Evolutionary conservation across 2,797 vertebrate species (phyloP), one percentile per base, ranked within the genome.

Genomic region (Masticophis lateralis): DNA sequence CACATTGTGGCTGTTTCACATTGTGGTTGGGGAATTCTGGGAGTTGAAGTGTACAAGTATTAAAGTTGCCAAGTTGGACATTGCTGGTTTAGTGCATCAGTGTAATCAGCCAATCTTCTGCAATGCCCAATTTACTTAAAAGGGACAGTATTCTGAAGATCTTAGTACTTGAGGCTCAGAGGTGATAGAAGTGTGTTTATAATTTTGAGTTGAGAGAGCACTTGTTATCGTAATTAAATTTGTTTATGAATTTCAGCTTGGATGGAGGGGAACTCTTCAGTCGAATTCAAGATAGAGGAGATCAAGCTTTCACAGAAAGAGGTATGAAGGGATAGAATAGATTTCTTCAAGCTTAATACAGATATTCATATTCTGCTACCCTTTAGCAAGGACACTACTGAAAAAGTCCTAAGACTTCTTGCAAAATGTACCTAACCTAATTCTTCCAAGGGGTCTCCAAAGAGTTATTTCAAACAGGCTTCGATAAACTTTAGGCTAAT

Each of bases 251-350:
- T 98, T 97, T 27, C 97, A 99, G 99, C 97, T 98, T 99, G 98
- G 99, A 99, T 0, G 99, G 99, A 0, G 99, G 99, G 47, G 99
- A 99, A 94, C 98, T 99, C 95, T 99, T 99, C 92, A 99, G 98
- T 97, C 97, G 99, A 25, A 99, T 99, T 93, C 99, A 99, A 96
- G 99, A 99, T 97, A 96, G 99, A 96, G 99, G 99, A 96, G 99
- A 99, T 97, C 99, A 99, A 95, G 99, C 99, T 3, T 99, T 99
- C 97, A 99, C 99, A 1, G 99, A 99, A 94, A 98, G 99, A 98
- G 99, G 99, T 99, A 98, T 0, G 94, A 92, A 61, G 32, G 10
- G 51, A n/a, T 51, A 59, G 90, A 0, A 0, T 0, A 0, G 37
- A 20, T 51, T 88, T 91, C 59, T 86, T 83, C 43, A 51, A 66